These are phyloP conservation scores for Carposina sasakii DNA, from an alignment of 1,140 invertebrate genomes.

Conservation along the genomic window DNA sequence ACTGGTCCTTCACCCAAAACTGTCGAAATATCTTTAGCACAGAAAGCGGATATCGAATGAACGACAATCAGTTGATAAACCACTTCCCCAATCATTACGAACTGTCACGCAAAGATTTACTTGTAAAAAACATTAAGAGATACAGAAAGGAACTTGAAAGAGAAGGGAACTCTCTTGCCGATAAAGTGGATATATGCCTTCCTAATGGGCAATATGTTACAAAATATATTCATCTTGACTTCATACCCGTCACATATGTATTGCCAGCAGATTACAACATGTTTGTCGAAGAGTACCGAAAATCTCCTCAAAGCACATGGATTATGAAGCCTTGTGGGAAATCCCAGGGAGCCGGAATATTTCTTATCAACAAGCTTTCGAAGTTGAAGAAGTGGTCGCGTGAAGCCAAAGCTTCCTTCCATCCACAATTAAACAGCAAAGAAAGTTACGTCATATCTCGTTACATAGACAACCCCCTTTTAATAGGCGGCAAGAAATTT, in stretches of 20 bases:
- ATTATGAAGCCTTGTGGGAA: conserved; percentile 97
- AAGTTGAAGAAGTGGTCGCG: conserved; percentile 90
- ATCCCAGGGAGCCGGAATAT: conserved; percentile 89
- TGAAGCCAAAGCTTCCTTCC: conserved; percentile 84
- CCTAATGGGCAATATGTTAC: conserved; percentile 79
- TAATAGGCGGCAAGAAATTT: conserved; percentile 92
- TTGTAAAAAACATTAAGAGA: conserved; percentile 96
- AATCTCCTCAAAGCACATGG: conserved; percentile 95
- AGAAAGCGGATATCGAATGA: conserved; percentile 90
- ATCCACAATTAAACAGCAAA: conserved; percentile 82
- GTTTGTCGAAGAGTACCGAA: conserved; percentile 96
- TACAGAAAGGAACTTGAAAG: conserved; percentile 94
- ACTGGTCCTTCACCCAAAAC: conserved; percentile 93
- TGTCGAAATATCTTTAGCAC: conserved; percentile 92
- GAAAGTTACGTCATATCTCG: conserved; percentile 92
- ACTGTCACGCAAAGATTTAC: conserved; percentile 92
- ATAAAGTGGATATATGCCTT: conserved; percentile 72
- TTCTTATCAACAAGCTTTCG: conserved; percentile 89
- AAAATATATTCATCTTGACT: conserved; percentile 89
- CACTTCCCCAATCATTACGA: conserved; percentile 97
- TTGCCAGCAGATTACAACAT: conserved; percentile 96
- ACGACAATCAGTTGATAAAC: conserved; percentile 92
- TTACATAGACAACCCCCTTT: conserved; percentile 89
- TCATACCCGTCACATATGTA: conserved; percentile 95
- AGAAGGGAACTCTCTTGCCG: conserved; percentile 90